These are phyloP conservation scores for Prinia subflava DNA, from an alignment of 2,113 vertebrate species.

Conservation along the genomic window DNA sequence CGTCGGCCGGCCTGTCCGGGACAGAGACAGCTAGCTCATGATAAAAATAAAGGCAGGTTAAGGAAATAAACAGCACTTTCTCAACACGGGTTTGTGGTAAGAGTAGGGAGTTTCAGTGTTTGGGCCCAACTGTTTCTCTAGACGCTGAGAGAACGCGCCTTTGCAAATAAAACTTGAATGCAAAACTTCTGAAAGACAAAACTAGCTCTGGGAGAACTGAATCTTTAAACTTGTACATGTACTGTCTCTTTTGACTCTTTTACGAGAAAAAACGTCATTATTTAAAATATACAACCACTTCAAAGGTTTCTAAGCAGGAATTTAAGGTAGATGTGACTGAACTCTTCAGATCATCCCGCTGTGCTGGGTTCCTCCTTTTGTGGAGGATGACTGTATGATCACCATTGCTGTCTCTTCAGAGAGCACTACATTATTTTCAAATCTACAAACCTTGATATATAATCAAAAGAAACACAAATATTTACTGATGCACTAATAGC, in stretches of 20 bases:
- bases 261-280: not conserved
- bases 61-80: fast-evolving
- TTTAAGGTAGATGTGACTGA: not conserved
- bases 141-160: fast-evolving
- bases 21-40: not conserved
- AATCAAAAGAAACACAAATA: not conserved
- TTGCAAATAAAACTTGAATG: not conserved
- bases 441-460: not conserved
- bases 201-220: not conserved
- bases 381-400: not conserved
- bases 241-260: not conserved
- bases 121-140: not conserved
- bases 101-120: not conserved
- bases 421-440: not conserved
- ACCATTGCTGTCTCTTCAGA: not conserved
- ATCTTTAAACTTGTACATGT: not conserved
- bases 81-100: fast-evolving
- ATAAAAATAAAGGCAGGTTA: not conserved
- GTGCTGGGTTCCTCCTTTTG: not conserved
- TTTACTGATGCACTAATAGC: not conserved
- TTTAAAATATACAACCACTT: not conserved
- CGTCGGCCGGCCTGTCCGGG: conserved; percentile 85
- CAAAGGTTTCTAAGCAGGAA: not conserved
- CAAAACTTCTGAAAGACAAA: not conserved
- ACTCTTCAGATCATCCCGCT: not conserved